Evolutionary conservation across 2,113 vertebrate species (phyloP).

Genomic region (Albula goreensis): DNA sequence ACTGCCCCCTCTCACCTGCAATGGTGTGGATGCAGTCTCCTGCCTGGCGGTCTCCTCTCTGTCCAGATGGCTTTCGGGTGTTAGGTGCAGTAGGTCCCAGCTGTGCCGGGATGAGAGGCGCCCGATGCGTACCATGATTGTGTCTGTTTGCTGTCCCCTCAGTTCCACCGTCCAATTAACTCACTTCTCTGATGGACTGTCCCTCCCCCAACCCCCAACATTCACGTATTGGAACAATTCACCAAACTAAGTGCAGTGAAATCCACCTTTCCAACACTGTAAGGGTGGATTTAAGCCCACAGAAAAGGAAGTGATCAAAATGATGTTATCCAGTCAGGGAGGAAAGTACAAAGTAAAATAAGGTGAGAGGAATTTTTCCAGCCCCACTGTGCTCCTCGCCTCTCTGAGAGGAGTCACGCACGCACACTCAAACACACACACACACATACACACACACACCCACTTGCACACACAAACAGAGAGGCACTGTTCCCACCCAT

Average conservation of each 20-base stretch:
- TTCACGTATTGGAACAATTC: neutral
- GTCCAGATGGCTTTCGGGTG: constrained; percentile 50
- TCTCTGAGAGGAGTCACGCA: neutral
- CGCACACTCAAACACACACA: neutral
- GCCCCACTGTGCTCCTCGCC: neutral
- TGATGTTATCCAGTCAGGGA: neutral
- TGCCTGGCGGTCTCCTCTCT: constrained; percentile 19
- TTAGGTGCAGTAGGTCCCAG: constrained; percentile 70
- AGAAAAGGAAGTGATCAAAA: neutral
- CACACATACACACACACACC: neutral
- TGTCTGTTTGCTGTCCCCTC: neutral
- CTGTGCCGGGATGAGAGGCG: constrained; percentile 69
- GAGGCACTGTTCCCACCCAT: neutral
- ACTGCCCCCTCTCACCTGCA: constrained; percentile 57
- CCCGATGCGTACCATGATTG: constrained; percentile 63
- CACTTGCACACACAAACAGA: neutral
- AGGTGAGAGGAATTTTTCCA: neutral
- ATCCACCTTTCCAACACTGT: neutral
- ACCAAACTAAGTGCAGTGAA: neutral
- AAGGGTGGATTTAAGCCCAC: neutral
- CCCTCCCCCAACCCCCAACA: neutral
- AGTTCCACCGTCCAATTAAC: neutral
- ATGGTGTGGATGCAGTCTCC: constrained; percentile 10
- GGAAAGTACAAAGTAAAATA: neutral
- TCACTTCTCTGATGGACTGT: neutral